Evolutionary conservation across 2,888 invertebrate species (phyloP).

Genomic region (Andrena marginata): DNA sequence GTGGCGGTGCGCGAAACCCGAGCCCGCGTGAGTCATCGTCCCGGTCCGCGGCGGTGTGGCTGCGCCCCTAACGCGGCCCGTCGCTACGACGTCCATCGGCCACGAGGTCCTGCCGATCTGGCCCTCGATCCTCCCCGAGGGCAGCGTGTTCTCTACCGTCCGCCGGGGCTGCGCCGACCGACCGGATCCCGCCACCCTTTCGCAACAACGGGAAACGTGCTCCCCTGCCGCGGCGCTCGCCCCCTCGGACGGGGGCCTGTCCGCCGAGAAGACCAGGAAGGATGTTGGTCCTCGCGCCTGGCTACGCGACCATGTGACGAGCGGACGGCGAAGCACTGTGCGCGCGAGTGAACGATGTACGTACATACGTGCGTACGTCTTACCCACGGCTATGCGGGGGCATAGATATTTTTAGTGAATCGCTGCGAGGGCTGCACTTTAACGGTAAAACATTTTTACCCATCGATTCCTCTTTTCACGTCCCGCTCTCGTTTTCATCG

Average conservation of each 20-base stretch:
- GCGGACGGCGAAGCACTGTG: slow-evolving; percentile 44
- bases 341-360: slow-evolving; percentile 50
- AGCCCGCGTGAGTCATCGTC: neutral
- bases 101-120: slow-evolving; percentile 50
- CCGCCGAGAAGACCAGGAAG: too few relatives aligned
- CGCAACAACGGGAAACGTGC: neutral
- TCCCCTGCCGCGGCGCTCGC: too few relatives aligned
- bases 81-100: slow-evolving; percentile 44
- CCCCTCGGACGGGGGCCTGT: too few relatives aligned
- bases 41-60: neutral
- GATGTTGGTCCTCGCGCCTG: too few relatives aligned
- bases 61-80: slow-evolving; percentile 1
- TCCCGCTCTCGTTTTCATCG: neutral
- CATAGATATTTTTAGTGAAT: slow-evolving; percentile 29
- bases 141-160: neutral
- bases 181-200: neutral
- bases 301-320: slow-evolving; percentile 50
- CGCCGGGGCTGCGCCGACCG: slow-evolving; percentile 16
- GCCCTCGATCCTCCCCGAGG: neutral
- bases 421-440: slow-evolving; percentile 5
- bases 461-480: slow-evolving; percentile 11
- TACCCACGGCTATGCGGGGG: neutral
- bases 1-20: neutral
- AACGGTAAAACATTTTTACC: neutral
- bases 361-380: neutral